Evolutionary conservation across 2,113 vertebrate genomes (phyloP).

Genomic region (Oncorhynchus clarkii): DNA sequence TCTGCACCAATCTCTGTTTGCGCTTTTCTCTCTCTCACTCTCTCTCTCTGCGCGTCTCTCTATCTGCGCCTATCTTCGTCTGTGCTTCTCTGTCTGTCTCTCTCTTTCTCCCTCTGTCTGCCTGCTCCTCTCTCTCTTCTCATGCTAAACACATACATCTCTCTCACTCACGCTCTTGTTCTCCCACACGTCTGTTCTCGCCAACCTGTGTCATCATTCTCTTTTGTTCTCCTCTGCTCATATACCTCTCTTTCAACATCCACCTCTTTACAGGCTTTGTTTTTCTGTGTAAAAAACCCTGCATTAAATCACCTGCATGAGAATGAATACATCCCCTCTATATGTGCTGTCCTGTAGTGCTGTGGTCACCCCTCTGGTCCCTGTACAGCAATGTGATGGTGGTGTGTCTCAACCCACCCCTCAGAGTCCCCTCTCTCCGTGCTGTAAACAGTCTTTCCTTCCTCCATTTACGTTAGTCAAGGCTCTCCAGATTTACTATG

Average conservation of each 20-base stretch:
- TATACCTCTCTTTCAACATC: not conserved
- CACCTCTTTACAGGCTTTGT: not conserved
- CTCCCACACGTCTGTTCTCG: slow-evolving; percentile 12
- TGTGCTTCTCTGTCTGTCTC: not conserved
- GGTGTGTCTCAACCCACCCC: not conserved
- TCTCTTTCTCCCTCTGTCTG: too few relatives aligned
- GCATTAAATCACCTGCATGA: not conserved
- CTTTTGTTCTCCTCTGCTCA: slow-evolving; percentile 48
- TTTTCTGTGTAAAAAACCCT: not conserved
- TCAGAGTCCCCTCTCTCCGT: slow-evolving; percentile 39
- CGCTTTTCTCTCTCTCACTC: slow-evolving; percentile 1
- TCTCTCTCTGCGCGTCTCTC: not conserved
- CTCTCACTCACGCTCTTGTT: not conserved
- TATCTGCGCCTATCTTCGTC: not conserved
- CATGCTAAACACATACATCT: slow-evolving; percentile 7
- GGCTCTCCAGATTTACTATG: slow-evolving; percentile 60
- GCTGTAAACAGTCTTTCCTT: slow-evolving; percentile 73
- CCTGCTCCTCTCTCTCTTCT: slow-evolving; percentile 18
- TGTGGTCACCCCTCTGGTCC: not conserved
- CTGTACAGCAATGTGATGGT: not conserved
- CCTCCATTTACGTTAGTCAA: slow-evolving; percentile 67
- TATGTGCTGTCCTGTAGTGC: not conserved
- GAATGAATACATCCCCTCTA: not conserved
- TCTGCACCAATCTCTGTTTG: not conserved
- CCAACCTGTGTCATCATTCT: slow-evolving; percentile 33